phyloP scores from a whole-genome alignment of 1,140 invertebrate genomes.

The Bombus terrestris region DNA sequence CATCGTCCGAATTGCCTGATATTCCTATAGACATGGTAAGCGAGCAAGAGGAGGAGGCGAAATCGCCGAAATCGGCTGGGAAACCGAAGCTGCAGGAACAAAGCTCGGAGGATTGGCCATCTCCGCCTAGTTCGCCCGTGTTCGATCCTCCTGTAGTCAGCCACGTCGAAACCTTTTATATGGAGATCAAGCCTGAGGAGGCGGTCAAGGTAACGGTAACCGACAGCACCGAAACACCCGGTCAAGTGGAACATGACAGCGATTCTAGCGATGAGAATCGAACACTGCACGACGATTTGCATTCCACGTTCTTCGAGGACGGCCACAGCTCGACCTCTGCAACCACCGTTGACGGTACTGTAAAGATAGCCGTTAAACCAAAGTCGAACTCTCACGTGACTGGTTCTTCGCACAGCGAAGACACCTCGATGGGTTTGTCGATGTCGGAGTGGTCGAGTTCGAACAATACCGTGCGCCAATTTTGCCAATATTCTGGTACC shows the following conservation, averaged over 20 bases:
- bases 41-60: constrained; percentile 80
- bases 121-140: constrained; percentile 88
- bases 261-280: constrained; percentile 84
- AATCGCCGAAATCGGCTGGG: constrained; percentile 78
- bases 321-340: constrained; percentile 79
- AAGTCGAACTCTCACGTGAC: constrained; percentile 89
- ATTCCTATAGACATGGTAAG: constrained; percentile 87
- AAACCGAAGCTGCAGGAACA: constrained; percentile 80
- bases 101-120: constrained; percentile 90
- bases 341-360: constrained; percentile 89
- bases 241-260: constrained; percentile 73
- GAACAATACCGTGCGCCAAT: constrained; percentile 90
- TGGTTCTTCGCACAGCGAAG: constrained; percentile 88
- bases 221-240: constrained; percentile 82
- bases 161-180: constrained; percentile 92
- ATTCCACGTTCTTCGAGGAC: constrained; percentile 78
- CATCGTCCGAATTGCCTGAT: constrained; percentile 91
- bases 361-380: constrained; percentile 89
- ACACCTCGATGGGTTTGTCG: constrained; percentile 91
- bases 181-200: constrained; percentile 89
- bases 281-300: constrained; percentile 80
- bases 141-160: constrained; percentile 87
- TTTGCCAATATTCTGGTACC: constrained; percentile 85
- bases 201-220: constrained; percentile 87
- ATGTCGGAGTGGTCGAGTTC: constrained; percentile 93